These are phyloP conservation scores for Abramis brama DNA, from an alignment of 2,113 vertebrate genomes.

Conservation along the genomic window DNA sequence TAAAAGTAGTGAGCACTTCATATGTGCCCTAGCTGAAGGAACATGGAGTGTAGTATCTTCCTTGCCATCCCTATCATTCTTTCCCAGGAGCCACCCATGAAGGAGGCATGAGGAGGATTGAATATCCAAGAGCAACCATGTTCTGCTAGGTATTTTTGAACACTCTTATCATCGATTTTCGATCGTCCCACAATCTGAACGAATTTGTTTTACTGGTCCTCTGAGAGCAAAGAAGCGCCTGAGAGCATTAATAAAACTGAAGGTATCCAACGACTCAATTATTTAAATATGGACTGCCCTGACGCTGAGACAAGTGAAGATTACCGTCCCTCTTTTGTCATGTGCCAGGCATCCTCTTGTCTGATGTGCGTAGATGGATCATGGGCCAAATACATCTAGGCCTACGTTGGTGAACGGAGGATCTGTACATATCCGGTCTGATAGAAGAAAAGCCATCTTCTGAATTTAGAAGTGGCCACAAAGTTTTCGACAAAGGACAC, in stretches of 20 bases:
- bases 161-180: background rate
- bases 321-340: background rate
- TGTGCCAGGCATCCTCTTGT: background rate
- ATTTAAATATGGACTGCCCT: background rate
- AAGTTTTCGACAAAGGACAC: constrained; percentile 1
- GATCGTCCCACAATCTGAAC: background rate
- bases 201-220: background rate
- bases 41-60: background rate
- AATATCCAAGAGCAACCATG: background rate
- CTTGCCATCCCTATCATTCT: background rate
- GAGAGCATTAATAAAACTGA: background rate
- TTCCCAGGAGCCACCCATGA: background rate
- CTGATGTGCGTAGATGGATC: background rate
- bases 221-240: background rate
- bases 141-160: background rate
- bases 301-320: background rate
- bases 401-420: constrained; percentile 14
- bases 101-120: background rate
- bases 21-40: background rate
- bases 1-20: background rate
- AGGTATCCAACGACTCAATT: no score
- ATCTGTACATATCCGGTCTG: background rate
- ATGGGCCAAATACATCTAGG: constrained; percentile 10
- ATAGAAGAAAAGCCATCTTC: background rate
- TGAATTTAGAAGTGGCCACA: background rate